Evolutionary conservation across 1,140 invertebrate species (phyloP).

Genomic region (Steinernema khuongi): DNA sequence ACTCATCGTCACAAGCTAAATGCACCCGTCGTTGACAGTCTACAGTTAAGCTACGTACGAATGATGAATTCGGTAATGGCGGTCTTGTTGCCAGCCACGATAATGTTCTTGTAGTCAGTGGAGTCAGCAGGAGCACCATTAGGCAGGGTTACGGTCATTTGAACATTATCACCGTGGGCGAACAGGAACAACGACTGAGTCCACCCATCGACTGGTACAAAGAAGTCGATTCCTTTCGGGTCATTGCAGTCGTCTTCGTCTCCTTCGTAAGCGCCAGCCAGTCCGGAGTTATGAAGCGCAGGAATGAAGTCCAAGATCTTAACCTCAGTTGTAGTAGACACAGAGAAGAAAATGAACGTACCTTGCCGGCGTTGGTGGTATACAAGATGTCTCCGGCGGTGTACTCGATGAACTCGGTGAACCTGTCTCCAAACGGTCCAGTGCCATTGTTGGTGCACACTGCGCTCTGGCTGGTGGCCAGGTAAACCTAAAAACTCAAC

Average conservation of each 20-base stretch:
- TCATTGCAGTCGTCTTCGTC: constrained; percentile 22
- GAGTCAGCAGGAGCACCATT: constrained; percentile 21
- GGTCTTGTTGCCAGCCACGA: neutral
- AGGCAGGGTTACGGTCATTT: constrained; percentile 23
- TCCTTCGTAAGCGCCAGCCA: constrained; percentile 18
- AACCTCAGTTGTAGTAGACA: neutral
- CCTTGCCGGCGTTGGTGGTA: constrained; percentile 27
- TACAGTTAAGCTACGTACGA: neutral
- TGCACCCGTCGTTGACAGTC: neutral
- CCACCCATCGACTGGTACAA: constrained; percentile 39
- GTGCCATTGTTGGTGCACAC: constrained; percentile 24
- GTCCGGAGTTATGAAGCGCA: constrained; percentile 33
- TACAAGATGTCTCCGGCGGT: constrained; percentile 35
- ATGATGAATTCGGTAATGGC: neutral
- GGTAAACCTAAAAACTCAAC: constrained; percentile 29
- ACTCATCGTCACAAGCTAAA: neutral
- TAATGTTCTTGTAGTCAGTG: neutral
- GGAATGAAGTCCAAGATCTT: constrained; percentile 34
- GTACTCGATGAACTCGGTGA: constrained; percentile 19
- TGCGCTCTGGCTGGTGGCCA: constrained; percentile 18
- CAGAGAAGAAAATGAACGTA: neutral
- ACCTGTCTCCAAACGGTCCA: constrained; percentile 21
- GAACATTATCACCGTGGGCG: constrained; percentile 14
- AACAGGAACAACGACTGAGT: constrained; percentile 34
- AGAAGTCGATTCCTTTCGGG: neutral